Conservation (phyloP, 2,113 vertebrate species). For the Mustela lutreola region DNA sequence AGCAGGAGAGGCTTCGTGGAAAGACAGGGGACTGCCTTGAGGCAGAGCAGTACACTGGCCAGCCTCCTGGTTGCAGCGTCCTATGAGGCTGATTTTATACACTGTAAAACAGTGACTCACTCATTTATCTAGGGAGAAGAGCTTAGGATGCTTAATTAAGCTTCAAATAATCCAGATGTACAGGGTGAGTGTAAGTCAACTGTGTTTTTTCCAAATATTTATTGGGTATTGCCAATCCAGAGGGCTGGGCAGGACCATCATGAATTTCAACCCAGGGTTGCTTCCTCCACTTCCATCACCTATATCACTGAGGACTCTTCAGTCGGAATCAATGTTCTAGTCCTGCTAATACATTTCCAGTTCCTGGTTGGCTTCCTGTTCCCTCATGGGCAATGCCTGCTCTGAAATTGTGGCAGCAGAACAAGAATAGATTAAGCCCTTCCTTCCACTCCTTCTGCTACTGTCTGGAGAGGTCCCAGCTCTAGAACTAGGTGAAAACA, state of each 20-base stretch:
- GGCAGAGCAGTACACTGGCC: background rate
- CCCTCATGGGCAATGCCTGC: background rate
- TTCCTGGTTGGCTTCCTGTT: background rate
- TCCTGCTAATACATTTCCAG: too few species aligned
- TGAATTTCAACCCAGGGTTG: background rate
- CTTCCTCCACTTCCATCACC: background rate
- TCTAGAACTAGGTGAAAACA: background rate
- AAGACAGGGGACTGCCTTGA: accelerated
- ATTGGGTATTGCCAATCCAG: background rate
- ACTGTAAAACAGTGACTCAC: constrained; percentile 37
- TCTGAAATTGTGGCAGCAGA: background rate
- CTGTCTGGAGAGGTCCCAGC: background rate
- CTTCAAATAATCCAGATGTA: constrained; percentile 27
- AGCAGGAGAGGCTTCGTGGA: background rate
- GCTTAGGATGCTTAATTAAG: constrained; percentile 25
- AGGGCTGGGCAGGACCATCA: background rate
- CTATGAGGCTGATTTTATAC: background rate
- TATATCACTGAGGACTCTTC: background rate
- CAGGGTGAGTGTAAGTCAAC: background rate
- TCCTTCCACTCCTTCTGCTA: background rate
- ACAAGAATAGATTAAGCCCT: background rate
- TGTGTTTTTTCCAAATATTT: constrained; percentile 33
- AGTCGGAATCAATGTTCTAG: background rate
- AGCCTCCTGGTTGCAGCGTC: background rate
- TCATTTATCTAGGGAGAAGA: constrained; percentile 8